A percentile compares a stretch with the other conserved stretches of the same genome.
Conservation (phyloP, 2,113 vertebrate species). For the Tetraodon nigroviridis region DNA sequence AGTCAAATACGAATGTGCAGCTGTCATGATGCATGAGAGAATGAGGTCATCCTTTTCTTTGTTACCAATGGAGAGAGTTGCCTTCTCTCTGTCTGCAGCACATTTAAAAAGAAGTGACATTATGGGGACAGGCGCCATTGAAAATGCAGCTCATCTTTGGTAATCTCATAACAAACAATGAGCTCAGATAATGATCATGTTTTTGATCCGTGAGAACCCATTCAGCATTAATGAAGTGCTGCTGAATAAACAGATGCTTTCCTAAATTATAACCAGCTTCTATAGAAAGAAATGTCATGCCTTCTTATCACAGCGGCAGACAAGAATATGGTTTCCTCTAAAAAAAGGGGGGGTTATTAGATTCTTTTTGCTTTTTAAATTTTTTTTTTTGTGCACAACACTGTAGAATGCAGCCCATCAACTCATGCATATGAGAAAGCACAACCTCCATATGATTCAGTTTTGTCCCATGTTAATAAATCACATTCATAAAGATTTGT, state of each 20-base stretch:
- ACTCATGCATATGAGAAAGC: background rate
- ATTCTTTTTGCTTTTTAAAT: constrained; percentile 9
- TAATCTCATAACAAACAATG: constrained; percentile 24
- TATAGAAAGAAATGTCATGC: background rate
- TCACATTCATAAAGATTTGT: too few relatives aligned
- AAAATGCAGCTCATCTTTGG: constrained; percentile 32
- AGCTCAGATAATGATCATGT: constrained; percentile 7
- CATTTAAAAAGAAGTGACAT: constrained; percentile 43
- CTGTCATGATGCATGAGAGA: constrained; percentile 57
- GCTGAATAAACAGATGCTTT: constrained; percentile 8
- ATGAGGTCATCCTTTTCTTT: constrained; percentile 63
- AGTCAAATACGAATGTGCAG: constrained; percentile 19
- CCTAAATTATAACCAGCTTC: constrained; percentile 1
- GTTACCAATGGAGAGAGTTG: constrained; percentile 38
- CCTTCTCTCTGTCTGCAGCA: constrained; percentile 1
- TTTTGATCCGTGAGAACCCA: constrained; percentile 35
- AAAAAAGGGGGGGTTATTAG: constrained; percentile 1
- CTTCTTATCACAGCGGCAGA: background rate
- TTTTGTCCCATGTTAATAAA: too few relatives aligned
- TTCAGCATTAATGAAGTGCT: constrained; percentile 18
- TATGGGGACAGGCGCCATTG: constrained; percentile 39
- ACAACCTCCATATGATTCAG: too few relatives aligned
- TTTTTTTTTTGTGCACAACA: constrained; percentile 8
- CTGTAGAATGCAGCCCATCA: constrained; percentile 5
- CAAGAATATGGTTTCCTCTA: background rate